These are phyloP conservation scores for Temnothorax curvispinosus DNA, from an alignment of 1,140 invertebrate species.

Conservation along the genomic window DNA sequence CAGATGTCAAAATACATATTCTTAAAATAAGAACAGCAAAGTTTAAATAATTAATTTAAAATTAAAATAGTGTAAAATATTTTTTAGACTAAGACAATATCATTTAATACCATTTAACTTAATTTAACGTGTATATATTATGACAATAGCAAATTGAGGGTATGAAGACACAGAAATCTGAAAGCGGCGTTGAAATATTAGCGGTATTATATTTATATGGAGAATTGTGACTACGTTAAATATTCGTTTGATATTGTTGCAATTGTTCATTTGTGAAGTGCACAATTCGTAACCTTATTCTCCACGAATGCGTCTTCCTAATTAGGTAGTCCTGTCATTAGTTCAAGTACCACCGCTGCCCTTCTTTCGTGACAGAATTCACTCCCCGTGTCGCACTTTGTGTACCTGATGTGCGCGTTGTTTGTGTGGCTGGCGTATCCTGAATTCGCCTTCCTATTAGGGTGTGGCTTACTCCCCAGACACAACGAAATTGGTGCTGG, in stretches of 20 bases:
- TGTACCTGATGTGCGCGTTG: slow-evolving; percentile 24
- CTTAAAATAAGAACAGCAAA: background rate
- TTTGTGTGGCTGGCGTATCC: slow-evolving; percentile 57
- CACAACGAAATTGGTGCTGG: slow-evolving; percentile 36
- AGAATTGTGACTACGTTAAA: background rate
- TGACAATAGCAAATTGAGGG: background rate
- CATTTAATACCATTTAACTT: background rate
- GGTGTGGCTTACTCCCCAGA: slow-evolving; percentile 61
- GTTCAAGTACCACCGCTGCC: slow-evolving; percentile 65
- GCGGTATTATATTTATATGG: background rate
- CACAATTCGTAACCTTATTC: background rate
- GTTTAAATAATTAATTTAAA: background rate
- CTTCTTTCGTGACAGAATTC: slow-evolving; percentile 69
- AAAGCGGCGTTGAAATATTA: background rate
- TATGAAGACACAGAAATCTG: background rate
- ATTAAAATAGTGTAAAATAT: background rate
- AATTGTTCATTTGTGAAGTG: background rate
- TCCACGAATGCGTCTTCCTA: slow-evolving; percentile 27
- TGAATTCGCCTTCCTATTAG: slow-evolving; percentile 61
- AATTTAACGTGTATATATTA: background rate
- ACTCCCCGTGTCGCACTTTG: slow-evolving; percentile 61
- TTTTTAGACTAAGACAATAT: background rate
- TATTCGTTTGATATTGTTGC: background rate
- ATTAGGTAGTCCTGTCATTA: slow-evolving; percentile 64
- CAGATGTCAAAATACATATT: background rate